Base-by-base conservation (phyloP, 2,113 vertebrate species). In the Tringa solitaria region DNA sequence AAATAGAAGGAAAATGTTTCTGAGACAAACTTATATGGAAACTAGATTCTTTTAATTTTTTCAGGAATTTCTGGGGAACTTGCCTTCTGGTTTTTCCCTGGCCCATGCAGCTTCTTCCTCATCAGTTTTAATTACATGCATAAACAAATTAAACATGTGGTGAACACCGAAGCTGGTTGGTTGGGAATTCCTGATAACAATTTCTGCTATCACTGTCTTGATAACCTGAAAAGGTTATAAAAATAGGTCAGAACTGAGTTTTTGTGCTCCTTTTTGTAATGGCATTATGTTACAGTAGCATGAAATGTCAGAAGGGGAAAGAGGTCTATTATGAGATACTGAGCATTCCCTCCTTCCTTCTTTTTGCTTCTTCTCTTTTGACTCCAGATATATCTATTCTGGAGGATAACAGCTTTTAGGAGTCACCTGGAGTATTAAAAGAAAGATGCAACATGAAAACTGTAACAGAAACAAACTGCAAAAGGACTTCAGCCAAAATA, bases 61-160 rank as follows among this genome's bases (percentile, higher is more conserved):
- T 56, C 23, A 33, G 14, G 67, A 33, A 27, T 82, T 75, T 51
- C 4, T 46, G 46, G 39, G 19, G 7, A 73, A n/a, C 5, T 87
- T 37, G 0, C 4, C 9, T 53, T 77, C 35, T 22, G 19, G 2
- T 53, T 91, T 91, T 91, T 24, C 7, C 14, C 22, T n/a, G 23
- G 5, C 3, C 20, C 7, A 10, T 28, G 20, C 23, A 86, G 4
- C 13, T 88, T 51, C 43, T 32, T 87, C 9, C 39, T 5, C 20
- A 50, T 18, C 20, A 23, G 12, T 60, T 92, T 76, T 46, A 48
- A 75, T 61, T 64, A 35, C 12, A 14, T 35, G 8, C 4, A 46
- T 22, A 21, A 3, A 14, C 0, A 0, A 41, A 61, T 17, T 10
- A 87, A 91, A 73, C 0, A 13, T 11, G 2, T 32, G 8, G 21